These are phyloP conservation scores for Drosophila niveifrons DNA, from an alignment of 2,888 invertebrate species.

Conservation along the genomic window DNA sequence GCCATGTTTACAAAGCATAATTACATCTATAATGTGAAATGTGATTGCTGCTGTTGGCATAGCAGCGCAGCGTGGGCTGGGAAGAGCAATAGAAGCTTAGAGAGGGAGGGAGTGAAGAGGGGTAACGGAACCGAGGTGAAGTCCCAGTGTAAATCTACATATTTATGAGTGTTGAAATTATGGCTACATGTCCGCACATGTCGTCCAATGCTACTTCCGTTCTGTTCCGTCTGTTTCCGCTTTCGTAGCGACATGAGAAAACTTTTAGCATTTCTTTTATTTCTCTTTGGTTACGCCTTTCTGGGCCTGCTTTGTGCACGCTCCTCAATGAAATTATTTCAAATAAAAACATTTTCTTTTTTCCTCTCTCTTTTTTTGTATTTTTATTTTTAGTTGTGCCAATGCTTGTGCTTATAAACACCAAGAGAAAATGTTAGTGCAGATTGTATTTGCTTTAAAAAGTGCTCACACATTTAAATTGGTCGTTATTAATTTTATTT, in stretches of 20 bases:
- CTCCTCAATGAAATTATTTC: slow-evolving; percentile 57
- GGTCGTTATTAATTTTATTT: neutral
- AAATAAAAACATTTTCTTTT: slow-evolving; percentile 48
- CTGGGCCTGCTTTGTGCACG: slow-evolving; percentile 25
- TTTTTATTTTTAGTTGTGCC: slow-evolving; percentile 19
- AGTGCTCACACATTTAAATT: neutral
- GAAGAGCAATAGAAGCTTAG: neutral
- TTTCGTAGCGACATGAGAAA: slow-evolving; percentile 67
- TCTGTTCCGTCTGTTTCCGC: slow-evolving; percentile 77
- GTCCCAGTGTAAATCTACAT: slow-evolving; percentile 54
- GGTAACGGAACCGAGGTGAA: neutral
- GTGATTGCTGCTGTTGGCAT: slow-evolving; percentile 44
- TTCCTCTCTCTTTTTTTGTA: slow-evolving; percentile 19
- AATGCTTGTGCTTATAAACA: slow-evolving; percentile 28
- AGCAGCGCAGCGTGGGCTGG: slow-evolving; percentile 6
- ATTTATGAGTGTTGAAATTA: slow-evolving; percentile 67
- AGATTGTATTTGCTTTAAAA: too few relatives aligned
- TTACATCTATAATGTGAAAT: slow-evolving; percentile 18
- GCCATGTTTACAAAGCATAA: slow-evolving; percentile 19
- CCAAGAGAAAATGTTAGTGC: slow-evolving; percentile 30
- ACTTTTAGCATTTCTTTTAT: slow-evolving; percentile 72
- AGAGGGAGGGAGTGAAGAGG: neutral
- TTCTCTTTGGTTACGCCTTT: slow-evolving; percentile 28
- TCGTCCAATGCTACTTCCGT: slow-evolving; percentile 70
- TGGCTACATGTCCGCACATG: slow-evolving; percentile 66